phyloP scores from a whole-genome alignment of 2,888 invertebrate species.

The Ornithoptera alexandrae region DNA sequence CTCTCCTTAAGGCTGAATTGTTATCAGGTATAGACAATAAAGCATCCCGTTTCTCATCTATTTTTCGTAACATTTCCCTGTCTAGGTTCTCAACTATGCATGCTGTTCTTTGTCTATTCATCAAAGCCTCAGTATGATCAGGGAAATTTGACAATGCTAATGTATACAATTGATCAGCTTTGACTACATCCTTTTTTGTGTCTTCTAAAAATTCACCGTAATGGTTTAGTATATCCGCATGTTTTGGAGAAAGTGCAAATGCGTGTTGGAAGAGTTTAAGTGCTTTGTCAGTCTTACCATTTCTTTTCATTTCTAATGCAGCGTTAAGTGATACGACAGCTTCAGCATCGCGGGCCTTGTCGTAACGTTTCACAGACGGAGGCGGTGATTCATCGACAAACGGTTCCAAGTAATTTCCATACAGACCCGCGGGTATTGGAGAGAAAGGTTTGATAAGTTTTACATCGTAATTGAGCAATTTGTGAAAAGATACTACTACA shows the following conservation, averaged over 20 bases:
- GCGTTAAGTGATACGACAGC: conserved; percentile 91
- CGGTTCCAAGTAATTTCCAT: conserved; percentile 65
- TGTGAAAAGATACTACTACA: conserved; percentile 65
- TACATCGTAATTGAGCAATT: conserved; percentile 61
- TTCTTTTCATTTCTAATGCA: conserved; percentile 90
- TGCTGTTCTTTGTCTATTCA: conserved; percentile 90
- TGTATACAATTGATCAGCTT: conserved; percentile 94
- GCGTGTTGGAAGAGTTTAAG: conserved; percentile 94
- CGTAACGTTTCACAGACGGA: conserved; percentile 42
- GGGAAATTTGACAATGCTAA: conserved; percentile 92
- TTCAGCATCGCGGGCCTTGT: conserved; percentile 79
- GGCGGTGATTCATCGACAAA: conserved; percentile 49
- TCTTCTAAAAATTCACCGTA: conserved; percentile 96
- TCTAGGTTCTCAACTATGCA: conserved; percentile 95
- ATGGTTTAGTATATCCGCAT: conserved; percentile 94
- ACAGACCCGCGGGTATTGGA: conserved; percentile 66
- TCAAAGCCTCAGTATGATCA: conserved; percentile 87
- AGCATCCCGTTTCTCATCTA: conserved; percentile 91
- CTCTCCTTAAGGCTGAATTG: conserved; percentile 88
- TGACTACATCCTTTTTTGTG: conserved; percentile 89
- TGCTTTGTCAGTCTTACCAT: conserved; percentile 92
- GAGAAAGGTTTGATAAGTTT: conserved; percentile 66
- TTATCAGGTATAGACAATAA: conserved; percentile 90
- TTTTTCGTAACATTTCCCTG: conserved; percentile 85
- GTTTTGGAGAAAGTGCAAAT: conserved; percentile 92